These are phyloP conservation scores for Thunnus albacares DNA, from an alignment of 2,797 vertebrate species.

Conservation along the genomic window DNA sequence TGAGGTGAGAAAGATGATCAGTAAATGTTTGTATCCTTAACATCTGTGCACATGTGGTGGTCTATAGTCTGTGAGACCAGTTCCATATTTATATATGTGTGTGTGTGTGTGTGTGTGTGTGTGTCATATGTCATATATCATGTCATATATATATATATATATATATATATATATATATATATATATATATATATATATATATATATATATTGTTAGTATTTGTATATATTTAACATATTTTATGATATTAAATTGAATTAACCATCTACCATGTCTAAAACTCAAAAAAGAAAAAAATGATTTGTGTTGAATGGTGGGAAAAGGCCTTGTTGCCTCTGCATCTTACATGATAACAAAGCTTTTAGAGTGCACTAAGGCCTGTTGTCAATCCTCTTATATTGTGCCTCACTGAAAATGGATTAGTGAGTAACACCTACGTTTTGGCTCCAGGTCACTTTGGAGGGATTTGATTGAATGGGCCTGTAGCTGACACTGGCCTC, in stretches of 20 bases:
- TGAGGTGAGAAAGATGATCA: slow-evolving; percentile 37
- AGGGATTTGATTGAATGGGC: slow-evolving; percentile 81
- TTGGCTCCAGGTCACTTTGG: slow-evolving; percentile 84
- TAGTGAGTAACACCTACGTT: slow-evolving; percentile 81
- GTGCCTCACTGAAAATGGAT: slow-evolving; percentile 85
- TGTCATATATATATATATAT: no score
- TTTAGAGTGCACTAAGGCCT: slow-evolving; percentile 72
- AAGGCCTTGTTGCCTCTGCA: slow-evolving; percentile 21
- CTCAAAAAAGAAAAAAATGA: not conserved
- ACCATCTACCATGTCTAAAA: not conserved
- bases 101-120: no score
- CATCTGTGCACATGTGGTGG: not conserved
- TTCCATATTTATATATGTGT: no score
- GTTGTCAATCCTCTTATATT: slow-evolving; percentile 88
- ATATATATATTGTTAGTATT: not conserved
- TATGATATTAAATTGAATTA: not conserved
- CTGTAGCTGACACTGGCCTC: slow-evolving; percentile 61
- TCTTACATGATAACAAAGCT: slow-evolving; percentile 60
- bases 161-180: no score
- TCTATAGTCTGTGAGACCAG: not conserved
- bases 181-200: no score
- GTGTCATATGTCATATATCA: no score
- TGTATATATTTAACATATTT: not conserved
- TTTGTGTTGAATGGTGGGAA: slow-evolving; percentile 6
- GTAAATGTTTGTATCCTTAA: slow-evolving; percentile 23